Evolutionary conservation across 1,140 invertebrate species (phyloP), one percentile per base, ranked within the genome.

Genomic region (Pseudomyrmex concolor): DNA sequence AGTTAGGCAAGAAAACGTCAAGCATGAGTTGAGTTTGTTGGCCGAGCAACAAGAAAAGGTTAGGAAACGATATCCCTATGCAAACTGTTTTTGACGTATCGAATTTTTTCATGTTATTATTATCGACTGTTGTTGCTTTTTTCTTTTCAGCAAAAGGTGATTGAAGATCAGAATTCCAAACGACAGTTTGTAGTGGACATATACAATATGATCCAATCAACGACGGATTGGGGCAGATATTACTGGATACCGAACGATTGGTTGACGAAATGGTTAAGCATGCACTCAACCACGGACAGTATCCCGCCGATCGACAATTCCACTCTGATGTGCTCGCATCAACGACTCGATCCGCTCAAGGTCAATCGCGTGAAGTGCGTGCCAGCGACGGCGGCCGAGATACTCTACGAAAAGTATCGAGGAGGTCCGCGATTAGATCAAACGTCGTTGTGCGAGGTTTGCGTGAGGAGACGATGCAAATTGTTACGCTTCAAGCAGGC

Each of bases 161-260:
- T 95, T 12, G 91, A 94, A 82, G 93, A 92, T 86, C 94, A 94
- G 87, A 94, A 95, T 84, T 89, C 93, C 64, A 94, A 94, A 71
- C 90, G 93, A 12, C 93, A 93, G 71, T 83, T 94, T 3, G 92
- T 94, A 3, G 89, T 93, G 77, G 90, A 93, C 68, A 89, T 93
- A 57, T 94, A 93, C 76, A 87, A 91, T 15, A 91, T 91, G 22
- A 88, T 93, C 15, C 86, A 84, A 72, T 88, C 84, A 80, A 77
- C 83, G 5, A 70, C 84, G 22, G 88, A 77, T 12, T 90, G 87
- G 55, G 76, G 62, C 7, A 88, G 92, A 8, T 95, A 92, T 84
- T 94, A 95, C 70, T 95, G 95, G 94, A 88, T 96, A 51, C 91
- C 94, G 17, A 92, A 88, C 3, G 93, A 94, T 25, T 96, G 95